A percentile compares a stretch with the other conserved stretches of the same genome.
phyloP scores from a whole-genome alignment of 2,888 invertebrate species.

The Tyria jacobaeae region DNA sequence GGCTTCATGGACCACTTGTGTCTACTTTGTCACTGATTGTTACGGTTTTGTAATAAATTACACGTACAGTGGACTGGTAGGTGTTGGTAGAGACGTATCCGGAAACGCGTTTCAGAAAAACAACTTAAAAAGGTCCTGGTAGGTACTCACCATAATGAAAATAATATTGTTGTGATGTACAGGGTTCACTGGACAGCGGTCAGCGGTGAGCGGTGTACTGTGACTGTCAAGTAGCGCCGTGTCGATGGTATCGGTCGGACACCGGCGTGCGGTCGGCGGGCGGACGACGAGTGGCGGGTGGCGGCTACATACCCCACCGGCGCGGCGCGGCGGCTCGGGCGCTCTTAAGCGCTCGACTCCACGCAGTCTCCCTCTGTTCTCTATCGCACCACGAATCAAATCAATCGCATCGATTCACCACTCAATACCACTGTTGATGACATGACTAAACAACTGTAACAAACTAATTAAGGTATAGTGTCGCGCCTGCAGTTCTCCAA shows the following conservation, averaged over 20 bases:
- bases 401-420: constrained; percentile 13
- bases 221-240: constrained; percentile 3
- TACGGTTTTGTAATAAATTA: background rate
- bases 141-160: constrained; percentile 15
- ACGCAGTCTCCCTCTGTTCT: constrained; percentile 14
- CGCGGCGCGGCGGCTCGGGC: constrained; percentile 12
- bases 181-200: background rate
- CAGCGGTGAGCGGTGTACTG: background rate
- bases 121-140: background rate
- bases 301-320: constrained; percentile 13
- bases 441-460: constrained; percentile 23
- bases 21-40: background rate
- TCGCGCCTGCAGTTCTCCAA: background rate
- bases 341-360: constrained; percentile 11
- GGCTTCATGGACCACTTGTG: background rate
- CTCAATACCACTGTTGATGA: constrained; percentile 19
- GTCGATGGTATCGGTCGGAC: background rate
- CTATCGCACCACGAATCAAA: constrained; percentile 13
- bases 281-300: background rate
- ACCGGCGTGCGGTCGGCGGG: constrained; percentile 5
- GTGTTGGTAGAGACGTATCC: constrained; percentile 11
- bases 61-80: background rate
- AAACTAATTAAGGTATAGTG: constrained; percentile 5
- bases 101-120: background rate
- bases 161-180: constrained; percentile 6